Conservation (phyloP, 2,797 vertebrate species). For the Mastacembelus armatus region DNA sequence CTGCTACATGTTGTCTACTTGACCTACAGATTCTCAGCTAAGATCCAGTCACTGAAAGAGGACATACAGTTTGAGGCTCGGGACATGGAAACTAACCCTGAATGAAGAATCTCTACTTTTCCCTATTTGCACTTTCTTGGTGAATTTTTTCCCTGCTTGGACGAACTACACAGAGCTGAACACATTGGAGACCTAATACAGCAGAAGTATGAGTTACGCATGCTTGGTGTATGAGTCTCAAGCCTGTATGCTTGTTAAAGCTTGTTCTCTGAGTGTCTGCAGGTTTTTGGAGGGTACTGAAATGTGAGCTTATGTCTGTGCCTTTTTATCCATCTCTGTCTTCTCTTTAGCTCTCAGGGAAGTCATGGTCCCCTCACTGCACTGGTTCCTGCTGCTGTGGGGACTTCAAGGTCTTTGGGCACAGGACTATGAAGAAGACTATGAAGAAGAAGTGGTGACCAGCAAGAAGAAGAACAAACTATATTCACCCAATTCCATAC, state of each 20-base stretch:
- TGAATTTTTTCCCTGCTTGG: slow-evolving; percentile 2
- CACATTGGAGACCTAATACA: slow-evolving; percentile 48
- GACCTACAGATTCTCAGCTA: slow-evolving; percentile 24
- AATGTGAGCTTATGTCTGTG: slow-evolving; percentile 11
- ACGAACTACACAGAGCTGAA: slow-evolving; percentile 25
- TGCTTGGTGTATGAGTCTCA: slow-evolving; percentile 29
- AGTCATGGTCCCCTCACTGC: slow-evolving; percentile 73
- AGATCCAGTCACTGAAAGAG: slow-evolving; percentile 4
- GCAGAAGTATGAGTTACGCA: slow-evolving; percentile 71
- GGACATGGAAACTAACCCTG: slow-evolving; percentile 47
- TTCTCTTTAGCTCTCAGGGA: slow-evolving; percentile 38
- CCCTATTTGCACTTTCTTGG: slow-evolving; percentile 29
- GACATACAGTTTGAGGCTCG: slow-evolving; percentile 10
- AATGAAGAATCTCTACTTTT: slow-evolving; percentile 48
- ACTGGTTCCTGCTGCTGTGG: slow-evolving; percentile 85
- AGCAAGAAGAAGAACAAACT: slow-evolving; percentile 77
- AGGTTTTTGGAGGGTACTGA: slow-evolving; percentile 9
- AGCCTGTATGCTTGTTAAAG: slow-evolving; percentile 53
- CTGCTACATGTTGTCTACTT: slow-evolving; percentile 10
- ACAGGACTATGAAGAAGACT: slow-evolving; percentile 83
- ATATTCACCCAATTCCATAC: slow-evolving; percentile 74
- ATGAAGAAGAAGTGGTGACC: slow-evolving; percentile 68
- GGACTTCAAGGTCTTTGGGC: slow-evolving; percentile 80
- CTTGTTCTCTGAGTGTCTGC: slow-evolving; percentile 51
- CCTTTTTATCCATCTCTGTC: slow-evolving; percentile 17